Evolutionary conservation across 2,888 invertebrate species (phyloP), one percentile per base, ranked within the genome.

Genomic region (Abrostola triplasia): DNA sequence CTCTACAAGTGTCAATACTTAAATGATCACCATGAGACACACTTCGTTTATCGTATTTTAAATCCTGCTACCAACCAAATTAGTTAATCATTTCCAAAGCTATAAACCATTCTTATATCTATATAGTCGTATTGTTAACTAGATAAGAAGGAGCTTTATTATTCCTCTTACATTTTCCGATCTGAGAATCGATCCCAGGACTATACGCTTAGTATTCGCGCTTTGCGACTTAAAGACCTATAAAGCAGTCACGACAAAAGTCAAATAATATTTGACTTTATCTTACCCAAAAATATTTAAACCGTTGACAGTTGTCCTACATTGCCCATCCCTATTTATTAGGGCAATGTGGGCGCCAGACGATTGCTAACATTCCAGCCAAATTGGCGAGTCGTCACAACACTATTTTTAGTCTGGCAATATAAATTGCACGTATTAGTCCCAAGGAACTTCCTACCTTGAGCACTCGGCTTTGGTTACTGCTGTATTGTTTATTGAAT

Each of bases 271-370:
- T 6, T 13, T 13, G 8, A 8, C 2, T 13, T 44, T 5, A 47
- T 9, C 11, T 51, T 12, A 13, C 35, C 6, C n/a, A 4, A 11
- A 6, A 36, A 5, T 37, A 8, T 12, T 51, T 9, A 13, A 7
- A n/a, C 9, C 37, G 51, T 37, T 37, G 49, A 12, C 10, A 37
- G 7, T 37, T n/a, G 11, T 7, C 44, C 7, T 24, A 6, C 1
- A 36, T 11, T 37, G 69, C 74, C 38, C 75, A 67, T 63, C 76
- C 13, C 74, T 76, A 74, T 74, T 76, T 73, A 70, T 73, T 63
- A 70, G 66, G 48, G 24, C 64, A 71, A 76, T 78, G 85, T 84
- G 85, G 85, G 85, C 82, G 84, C 82, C 77, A 73, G 78, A 73
- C 76, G 72, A 61, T 60, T 48, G 78, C 69, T 63, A 62, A 66